Conservation (phyloP, 2,797 vertebrate species). For the Parotocinclus haroldoi region DNA sequence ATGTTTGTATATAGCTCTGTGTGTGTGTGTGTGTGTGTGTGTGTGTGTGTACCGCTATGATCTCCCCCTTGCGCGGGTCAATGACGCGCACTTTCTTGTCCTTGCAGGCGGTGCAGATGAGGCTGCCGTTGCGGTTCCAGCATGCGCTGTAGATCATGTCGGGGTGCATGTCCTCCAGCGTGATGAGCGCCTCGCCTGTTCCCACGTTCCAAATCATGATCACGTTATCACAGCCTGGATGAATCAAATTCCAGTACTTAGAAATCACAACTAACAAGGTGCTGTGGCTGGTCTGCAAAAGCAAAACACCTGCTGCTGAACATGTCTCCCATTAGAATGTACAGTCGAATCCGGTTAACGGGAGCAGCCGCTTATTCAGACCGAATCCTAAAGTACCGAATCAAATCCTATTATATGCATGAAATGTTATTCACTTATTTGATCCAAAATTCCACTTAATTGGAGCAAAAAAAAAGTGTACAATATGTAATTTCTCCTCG, state of each 20-base stretch:
- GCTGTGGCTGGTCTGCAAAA: too few relatives aligned
- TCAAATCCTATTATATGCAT: too few relatives aligned
- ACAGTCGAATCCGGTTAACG: too few relatives aligned
- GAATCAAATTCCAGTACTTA: constrained; percentile 28
- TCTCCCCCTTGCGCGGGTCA: constrained; percentile 84
- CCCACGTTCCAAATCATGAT: constrained; percentile 96
- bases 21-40: background rate
- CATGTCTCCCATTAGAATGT: too few relatives aligned
- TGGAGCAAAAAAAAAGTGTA: too few relatives aligned
- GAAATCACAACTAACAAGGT: too few relatives aligned
- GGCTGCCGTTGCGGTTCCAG: constrained; percentile 94
- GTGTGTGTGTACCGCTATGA: constrained; percentile 78
- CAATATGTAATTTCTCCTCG: too few relatives aligned
- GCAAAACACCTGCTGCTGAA: too few relatives aligned
- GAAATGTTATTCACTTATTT: too few relatives aligned
- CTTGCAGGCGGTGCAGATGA: constrained; percentile 94
- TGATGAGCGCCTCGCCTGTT: constrained; percentile 86
- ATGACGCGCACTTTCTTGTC: constrained; percentile 93
- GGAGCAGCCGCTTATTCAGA: too few relatives aligned
- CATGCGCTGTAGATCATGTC: constrained; percentile 90
- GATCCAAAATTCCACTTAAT: too few relatives aligned
- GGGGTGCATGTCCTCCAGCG: constrained; percentile 89
- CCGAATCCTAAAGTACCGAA: too few relatives aligned
- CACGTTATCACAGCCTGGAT: constrained; percentile 86
- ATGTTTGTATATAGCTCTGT: background rate